Evolutionary conservation across 2,113 vertebrate genomes (phyloP).

Genomic region (Addax nasomaculatus): DNA sequence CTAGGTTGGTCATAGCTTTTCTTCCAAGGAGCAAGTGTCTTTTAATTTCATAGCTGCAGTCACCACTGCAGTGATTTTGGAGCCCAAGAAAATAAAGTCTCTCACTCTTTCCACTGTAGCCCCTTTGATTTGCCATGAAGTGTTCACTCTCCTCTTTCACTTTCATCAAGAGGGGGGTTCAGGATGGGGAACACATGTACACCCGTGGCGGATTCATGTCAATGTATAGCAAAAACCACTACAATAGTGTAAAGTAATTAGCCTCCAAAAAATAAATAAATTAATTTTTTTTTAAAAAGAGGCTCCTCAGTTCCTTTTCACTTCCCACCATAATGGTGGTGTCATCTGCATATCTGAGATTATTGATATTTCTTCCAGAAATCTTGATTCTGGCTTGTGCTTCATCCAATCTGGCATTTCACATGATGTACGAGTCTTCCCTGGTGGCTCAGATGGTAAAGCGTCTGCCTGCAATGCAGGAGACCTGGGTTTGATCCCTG

Average conservation of each 20-base stretch:
- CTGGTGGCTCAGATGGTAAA: too few species aligned
- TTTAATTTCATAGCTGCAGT: not conserved
- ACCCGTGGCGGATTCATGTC: accelerated
- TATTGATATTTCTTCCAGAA: not conserved
- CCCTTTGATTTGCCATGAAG: not conserved
- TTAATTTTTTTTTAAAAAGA: too few species aligned
- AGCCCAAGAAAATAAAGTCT: not conserved
- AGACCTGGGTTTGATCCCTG: too few species aligned
- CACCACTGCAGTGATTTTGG: not conserved
- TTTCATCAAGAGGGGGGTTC: not conserved
- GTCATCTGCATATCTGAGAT: not conserved
- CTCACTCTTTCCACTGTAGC: not conserved
- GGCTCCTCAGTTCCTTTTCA: not conserved
- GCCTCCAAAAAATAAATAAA: too few species aligned
- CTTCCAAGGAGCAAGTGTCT: not conserved
- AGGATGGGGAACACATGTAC: too few species aligned
- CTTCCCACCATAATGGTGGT: not conserved
- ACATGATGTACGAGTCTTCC: not conserved
- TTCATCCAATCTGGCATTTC: not conserved
- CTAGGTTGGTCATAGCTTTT: not conserved
- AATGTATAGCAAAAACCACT: too few species aligned
- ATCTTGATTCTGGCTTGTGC: not conserved
- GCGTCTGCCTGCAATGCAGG: too few species aligned
- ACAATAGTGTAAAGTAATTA: too few species aligned
- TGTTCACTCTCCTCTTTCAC: not conserved